Evolutionary conservation across 2,113 vertebrate species (phyloP).

Genomic region (Saimiri boliviensis): DNA sequence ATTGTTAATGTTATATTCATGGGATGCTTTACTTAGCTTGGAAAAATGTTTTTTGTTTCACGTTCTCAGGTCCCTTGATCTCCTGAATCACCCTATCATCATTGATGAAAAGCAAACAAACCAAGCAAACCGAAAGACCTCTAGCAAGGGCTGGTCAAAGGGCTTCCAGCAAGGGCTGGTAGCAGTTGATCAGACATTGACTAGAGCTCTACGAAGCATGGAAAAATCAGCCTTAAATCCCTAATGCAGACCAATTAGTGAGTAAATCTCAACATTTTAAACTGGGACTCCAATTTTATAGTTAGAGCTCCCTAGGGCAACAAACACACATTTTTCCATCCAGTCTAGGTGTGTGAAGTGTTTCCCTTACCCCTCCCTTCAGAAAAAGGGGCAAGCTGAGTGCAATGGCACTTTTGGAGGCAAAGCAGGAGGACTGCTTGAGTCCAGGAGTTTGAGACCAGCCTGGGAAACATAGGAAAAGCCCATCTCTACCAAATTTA

Average conservation of each 20-base stretch:
- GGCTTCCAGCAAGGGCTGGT: neutral
- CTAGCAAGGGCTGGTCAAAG: neutral
- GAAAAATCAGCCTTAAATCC: neutral
- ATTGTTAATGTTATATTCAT: neutral
- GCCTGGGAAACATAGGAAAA: too few relatives aligned
- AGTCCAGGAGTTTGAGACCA: too few relatives aligned
- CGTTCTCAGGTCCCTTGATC: neutral
- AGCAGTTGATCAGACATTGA: neutral
- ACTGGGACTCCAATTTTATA: neutral
- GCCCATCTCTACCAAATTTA: too few relatives aligned
- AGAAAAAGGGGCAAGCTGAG: neutral
- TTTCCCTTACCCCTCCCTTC: neutral
- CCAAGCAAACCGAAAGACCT: neutral
- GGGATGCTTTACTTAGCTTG: neutral
- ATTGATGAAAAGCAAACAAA: neutral
- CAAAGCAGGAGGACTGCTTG: too few relatives aligned
- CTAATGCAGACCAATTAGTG: neutral
- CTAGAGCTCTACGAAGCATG: neutral
- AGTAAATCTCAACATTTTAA: conserved; percentile 22
- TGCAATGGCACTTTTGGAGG: too few relatives aligned
- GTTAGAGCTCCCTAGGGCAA: neutral
- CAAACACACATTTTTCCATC: neutral
- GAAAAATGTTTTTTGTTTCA: neutral
- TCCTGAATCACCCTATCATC: neutral
- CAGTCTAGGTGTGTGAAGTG: neutral